Base-by-base conservation (phyloP, 2,113 vertebrate genomes). In the Struthio camelus region DNA sequence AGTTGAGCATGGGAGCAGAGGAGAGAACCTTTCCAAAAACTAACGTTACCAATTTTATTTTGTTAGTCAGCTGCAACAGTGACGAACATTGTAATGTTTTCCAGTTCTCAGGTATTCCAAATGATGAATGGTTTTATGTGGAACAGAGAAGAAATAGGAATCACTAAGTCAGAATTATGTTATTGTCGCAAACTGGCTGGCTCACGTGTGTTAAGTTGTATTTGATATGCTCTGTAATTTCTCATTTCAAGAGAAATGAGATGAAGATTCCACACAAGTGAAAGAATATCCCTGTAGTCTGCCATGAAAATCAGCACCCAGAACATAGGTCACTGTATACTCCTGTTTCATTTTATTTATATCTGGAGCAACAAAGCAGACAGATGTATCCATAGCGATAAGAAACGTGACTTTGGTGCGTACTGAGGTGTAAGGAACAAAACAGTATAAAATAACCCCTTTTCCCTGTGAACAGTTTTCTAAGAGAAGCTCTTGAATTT, bases 91-190 rank as follows among this genome's bases (percentile, higher is more conserved):
- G 78, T 62, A 87, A 67, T 76, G 86, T 87, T 87, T 89, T 76
- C 78, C 92, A 92, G 86, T 96, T 96, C 91, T 94, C 97, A 96
- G 94, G 91, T 91, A 94, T 96, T 94, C 95, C 82, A 93, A 96
- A 59, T 94, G 77, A 79, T 90, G 89, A 93, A 80, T 83, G 58
- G 59, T 95, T 85, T 82, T 84, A 53, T 2, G 4, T 89, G 92
- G 67, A 93, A 84, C 78, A 56, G 90, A 91, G 89, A 96, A 80
- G 53, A 95, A 73, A 70, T 36, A 66, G 66, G 88, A 95, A 87
- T 65, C 59, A 30, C 78, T n/a, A 83, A 90, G 73, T 95, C 88
- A 67, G 90, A 96, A 93, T 78, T 77, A 32, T 85, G 48, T 81
- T 81, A 44, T 79, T 89, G 50, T 91, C 62, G 94, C 38, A 28